Evolutionary conservation across 2,797 vertebrate species (phyloP).

Genomic region (Sitta carolinensis): DNA sequence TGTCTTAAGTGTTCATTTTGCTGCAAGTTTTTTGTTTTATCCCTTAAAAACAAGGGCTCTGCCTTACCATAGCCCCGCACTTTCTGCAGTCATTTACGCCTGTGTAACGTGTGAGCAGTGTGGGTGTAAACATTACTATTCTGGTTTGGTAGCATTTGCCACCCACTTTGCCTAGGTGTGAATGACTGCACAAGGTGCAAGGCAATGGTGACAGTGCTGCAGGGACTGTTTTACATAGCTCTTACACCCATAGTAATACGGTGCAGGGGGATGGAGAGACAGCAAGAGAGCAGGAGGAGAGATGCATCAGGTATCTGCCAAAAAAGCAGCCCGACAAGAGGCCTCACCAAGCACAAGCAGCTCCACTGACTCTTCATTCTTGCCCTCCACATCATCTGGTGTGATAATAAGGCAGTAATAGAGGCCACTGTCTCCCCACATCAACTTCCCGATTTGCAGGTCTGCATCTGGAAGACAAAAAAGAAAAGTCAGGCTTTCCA

Average conservation of each 20-base stretch:
- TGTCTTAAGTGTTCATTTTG: constrained; percentile 20
- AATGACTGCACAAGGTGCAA: constrained; percentile 53
- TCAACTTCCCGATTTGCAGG: constrained; percentile 90
- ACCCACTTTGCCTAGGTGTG: constrained; percentile 49
- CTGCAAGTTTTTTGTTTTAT: constrained; percentile 18
- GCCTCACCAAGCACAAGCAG: constrained; percentile 92
- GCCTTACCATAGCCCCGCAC: background rate
- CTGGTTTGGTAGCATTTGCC: constrained; percentile 47
- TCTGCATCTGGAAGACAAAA: constrained; percentile 85
- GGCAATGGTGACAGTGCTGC: constrained; percentile 14
- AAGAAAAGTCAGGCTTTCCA: background rate
- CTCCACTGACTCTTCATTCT: constrained; percentile 90
- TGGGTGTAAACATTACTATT: constrained; percentile 61
- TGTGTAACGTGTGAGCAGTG: constrained; percentile 29
- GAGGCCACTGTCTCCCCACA: constrained; percentile 97
- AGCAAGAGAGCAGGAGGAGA: background rate
- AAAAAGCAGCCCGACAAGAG: background rate
- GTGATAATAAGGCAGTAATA: constrained; percentile 94
- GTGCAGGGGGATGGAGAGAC: background rate
- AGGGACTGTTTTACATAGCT: background rate
- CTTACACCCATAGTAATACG: constrained; percentile 34
- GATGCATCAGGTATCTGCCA: background rate
- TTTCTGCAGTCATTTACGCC: constrained; percentile 21
- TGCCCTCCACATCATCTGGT: constrained; percentile 90
- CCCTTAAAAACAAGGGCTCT: constrained; percentile 18